These are phyloP conservation scores for Malurus cyaneus DNA, from an alignment of 2,113 vertebrate genomes.

Conservation along the genomic window DNA sequence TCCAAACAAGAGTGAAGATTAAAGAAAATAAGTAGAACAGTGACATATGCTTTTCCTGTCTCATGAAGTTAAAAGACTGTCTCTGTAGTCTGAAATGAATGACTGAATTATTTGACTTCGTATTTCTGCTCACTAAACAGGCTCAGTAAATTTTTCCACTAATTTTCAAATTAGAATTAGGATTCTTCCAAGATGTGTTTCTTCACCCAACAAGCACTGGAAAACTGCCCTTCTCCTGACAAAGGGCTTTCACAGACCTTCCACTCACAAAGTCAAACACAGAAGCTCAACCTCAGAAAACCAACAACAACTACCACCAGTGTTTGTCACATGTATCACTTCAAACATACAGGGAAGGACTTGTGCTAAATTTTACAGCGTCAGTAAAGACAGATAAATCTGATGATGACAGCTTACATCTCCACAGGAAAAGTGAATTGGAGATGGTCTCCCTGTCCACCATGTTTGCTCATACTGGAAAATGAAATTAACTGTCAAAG, in stretches of 20 bases:
- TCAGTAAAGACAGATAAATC: neutral
- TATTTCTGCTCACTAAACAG: constrained; percentile 27
- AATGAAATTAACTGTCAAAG: neutral
- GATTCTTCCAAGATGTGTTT: constrained; percentile 32
- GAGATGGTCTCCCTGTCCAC: neutral
- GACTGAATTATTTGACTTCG: constrained; percentile 26
- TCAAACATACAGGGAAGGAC: neutral
- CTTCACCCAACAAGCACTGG: neutral
- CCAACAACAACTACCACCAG: neutral
- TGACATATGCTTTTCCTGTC: constrained; percentile 37
- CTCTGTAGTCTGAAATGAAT: constrained; percentile 46
- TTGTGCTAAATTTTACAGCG: neutral
- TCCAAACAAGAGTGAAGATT: neutral
- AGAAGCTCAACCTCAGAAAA: neutral
- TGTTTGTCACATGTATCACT: neutral
- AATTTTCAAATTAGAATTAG: constrained; percentile 44
- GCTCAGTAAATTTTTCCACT: constrained; percentile 41
- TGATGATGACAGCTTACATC: neutral
- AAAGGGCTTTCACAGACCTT: neutral
- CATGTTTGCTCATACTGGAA: neutral
- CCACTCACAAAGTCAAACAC: neutral
- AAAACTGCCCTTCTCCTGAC: neutral
- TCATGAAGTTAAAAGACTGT: constrained; percentile 25
- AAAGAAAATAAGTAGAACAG: neutral
- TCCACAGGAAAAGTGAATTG: neutral